Conservation (phyloP, 1,140 invertebrate species). For the Matsumurasca onukii region DNA sequence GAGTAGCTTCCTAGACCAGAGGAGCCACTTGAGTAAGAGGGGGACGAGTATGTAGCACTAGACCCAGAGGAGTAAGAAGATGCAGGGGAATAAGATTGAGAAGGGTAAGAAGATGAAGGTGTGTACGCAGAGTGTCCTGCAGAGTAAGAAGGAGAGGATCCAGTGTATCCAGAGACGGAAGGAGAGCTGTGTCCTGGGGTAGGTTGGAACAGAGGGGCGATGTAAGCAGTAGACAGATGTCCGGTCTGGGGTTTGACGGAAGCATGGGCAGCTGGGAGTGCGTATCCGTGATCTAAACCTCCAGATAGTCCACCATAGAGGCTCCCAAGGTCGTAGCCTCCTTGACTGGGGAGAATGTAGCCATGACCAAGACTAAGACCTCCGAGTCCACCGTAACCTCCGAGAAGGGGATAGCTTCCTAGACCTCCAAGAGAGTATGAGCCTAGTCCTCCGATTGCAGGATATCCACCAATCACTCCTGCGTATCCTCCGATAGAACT, state of each 20-base stretch:
- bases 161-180: background rate
- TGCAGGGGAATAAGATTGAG: background rate
- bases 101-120: conserved; percentile 1
- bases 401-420: background rate
- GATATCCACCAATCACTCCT: background rate
- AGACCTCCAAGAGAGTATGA: conserved; percentile 15
- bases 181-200: background rate
- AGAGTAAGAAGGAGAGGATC: background rate
- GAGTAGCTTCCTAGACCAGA: background rate
- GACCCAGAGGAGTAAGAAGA: background rate
- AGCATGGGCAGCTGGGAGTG: background rate
- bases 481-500: background rate
- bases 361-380: conserved; percentile 8
- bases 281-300: conserved; percentile 5
- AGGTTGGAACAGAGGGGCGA: conserved; percentile 15
- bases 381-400: conserved; percentile 12
- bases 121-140: background rate
- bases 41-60: conserved; percentile 2
- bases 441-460: background rate
- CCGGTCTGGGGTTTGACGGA: background rate
- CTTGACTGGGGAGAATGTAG: background rate
- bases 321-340: conserved; percentile 8
- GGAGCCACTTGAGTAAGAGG: background rate
- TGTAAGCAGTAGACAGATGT: background rate
- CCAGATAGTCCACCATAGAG: conserved; percentile 11